phyloP scores from a whole-genome alignment of 2,113 vertebrate genomes.

The Maccullochella peelii region DNA sequence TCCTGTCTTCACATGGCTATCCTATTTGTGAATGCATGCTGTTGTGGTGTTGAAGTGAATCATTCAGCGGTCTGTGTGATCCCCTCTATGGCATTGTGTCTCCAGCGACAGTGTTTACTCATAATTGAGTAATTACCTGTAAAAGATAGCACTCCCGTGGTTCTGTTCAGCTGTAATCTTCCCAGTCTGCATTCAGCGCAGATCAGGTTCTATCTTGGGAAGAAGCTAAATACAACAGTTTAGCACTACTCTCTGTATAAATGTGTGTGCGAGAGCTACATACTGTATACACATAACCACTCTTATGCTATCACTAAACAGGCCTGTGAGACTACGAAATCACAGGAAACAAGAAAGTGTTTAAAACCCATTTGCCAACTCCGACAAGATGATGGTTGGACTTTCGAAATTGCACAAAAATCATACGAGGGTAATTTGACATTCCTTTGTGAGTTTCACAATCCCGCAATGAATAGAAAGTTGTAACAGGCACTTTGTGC shows the following conservation, averaged over 20 bases:
- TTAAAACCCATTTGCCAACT: conserved; percentile 52
- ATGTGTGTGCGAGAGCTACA: conserved; percentile 28
- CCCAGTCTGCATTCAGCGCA: conserved; percentile 37
- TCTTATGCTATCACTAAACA: conserved; percentile 29
- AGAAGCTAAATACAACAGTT: conserved; percentile 71
- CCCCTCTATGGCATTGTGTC: conserved; percentile 69
- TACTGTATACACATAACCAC: conserved; percentile 31
- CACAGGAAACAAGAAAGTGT: conserved; percentile 47
- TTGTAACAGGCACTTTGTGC: conserved; percentile 72
- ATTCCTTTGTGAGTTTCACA: conserved; percentile 71
- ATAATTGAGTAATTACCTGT: conserved; percentile 84
- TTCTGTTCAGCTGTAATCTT: conserved; percentile 69
- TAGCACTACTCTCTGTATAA: conserved; percentile 38
- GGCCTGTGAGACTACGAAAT: conserved; percentile 29
- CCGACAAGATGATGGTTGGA: conserved; percentile 42
- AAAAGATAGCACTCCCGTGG: conserved; percentile 78
- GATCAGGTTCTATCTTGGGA: conserved; percentile 64
- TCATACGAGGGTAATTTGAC: conserved; percentile 66
- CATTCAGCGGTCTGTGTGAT: conserved; percentile 60
- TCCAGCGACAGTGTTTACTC: conserved; percentile 77
- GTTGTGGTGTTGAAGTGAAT: conserved; percentile 59
- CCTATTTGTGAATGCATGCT: conserved; percentile 43
- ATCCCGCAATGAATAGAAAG: conserved; percentile 73
- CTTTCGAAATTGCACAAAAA: conserved; percentile 57
- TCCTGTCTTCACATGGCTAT: conserved; percentile 15